phyloP scores from a whole-genome alignment of 2,113 vertebrate species.

The Ursus arctos region DNA sequence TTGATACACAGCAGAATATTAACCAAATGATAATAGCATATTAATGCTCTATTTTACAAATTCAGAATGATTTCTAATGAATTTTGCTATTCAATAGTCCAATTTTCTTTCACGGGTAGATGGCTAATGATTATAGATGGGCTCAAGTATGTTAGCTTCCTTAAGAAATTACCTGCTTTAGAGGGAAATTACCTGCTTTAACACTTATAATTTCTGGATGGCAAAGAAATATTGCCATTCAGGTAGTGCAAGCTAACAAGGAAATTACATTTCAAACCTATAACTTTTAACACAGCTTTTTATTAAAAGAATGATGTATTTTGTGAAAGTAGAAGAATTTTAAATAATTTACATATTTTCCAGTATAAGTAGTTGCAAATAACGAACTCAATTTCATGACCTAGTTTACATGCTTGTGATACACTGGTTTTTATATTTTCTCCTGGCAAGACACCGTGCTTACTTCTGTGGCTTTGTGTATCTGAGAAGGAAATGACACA shows the following conservation, averaged over 20 bases:
- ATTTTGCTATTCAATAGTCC: neutral
- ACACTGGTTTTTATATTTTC: neutral
- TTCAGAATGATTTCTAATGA: neutral
- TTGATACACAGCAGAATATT: neutral
- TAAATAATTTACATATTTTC: neutral
- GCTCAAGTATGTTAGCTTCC: neutral
- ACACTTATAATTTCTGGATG: neutral
- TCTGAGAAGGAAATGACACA: neutral
- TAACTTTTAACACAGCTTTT: neutral
- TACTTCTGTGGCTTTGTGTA: neutral
- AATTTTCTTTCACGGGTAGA: slow-evolving; percentile 36
- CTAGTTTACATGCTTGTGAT: neutral
- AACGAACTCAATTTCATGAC: neutral
- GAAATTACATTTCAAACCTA: neutral
- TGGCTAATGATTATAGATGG: slow-evolving; percentile 44
- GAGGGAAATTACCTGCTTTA: slow-evolving; percentile 23
- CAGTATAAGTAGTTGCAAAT: neutral
- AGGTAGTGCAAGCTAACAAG: neutral
- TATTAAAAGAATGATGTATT: neutral
- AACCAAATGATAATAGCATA: slow-evolving; percentile 15
- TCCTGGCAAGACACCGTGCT: neutral
- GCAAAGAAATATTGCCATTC: neutral
- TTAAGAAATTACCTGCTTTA: slow-evolving; percentile 54
- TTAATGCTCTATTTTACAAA: neutral
- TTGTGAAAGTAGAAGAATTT: neutral